These are phyloP conservation scores for Abramis brama DNA, from an alignment of 2,113 vertebrate species.

Conservation along the genomic window DNA sequence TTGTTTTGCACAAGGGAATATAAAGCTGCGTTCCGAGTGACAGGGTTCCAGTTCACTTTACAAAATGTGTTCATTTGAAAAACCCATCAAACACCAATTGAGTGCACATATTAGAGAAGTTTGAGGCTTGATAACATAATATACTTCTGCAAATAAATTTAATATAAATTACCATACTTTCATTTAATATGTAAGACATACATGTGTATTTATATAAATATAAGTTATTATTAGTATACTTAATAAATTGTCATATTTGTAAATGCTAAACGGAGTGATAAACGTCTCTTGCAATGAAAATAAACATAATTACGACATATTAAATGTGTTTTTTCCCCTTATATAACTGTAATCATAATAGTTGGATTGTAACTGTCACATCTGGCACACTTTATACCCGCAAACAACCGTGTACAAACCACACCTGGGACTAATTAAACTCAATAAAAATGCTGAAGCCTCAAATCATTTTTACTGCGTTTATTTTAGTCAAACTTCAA, in stretches of 20 bases:
- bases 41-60: too few species aligned
- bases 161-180: not conserved
- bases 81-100: too few species aligned
- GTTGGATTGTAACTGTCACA: not conserved
- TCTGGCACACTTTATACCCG: constrained; percentile 4
- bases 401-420: not conserved
- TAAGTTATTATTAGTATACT: not conserved
- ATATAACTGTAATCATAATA: not conserved
- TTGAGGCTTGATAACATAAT: not conserved
- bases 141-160: not conserved
- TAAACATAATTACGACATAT: not conserved
- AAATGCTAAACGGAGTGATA: not conserved
- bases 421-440: constrained; percentile 23
- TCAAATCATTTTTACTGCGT: not conserved
- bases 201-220: not conserved
- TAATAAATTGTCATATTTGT: not conserved
- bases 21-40: not conserved
- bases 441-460: not conserved
- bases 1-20: not conserved
- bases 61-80: too few species aligned
- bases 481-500: not conserved
- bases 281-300: not conserved
- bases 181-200: not conserved
- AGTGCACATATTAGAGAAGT: too few species aligned
- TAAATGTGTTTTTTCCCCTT: not conserved